Conservation (phyloP, 2,888 invertebrate genomes). For the Petrophora chlorosata region DNA sequence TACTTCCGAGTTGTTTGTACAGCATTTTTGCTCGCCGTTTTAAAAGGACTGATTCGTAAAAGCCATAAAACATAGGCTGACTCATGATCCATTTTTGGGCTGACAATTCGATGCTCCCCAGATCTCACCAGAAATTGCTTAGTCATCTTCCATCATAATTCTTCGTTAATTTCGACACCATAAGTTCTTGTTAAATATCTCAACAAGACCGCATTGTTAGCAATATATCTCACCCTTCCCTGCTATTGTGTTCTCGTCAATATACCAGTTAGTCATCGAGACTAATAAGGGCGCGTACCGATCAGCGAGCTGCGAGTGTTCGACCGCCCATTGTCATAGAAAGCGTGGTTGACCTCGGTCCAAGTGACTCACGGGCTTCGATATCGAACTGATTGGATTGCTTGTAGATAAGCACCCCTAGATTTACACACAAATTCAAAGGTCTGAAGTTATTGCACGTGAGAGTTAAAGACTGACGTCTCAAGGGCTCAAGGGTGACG, state of each 20-base stretch:
- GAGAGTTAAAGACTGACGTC: no score
- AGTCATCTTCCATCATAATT: neutral
- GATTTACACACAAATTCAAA: neutral
- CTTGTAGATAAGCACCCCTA: neutral
- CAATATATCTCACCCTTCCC: neutral
- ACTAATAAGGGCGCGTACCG: constrained; percentile 46
- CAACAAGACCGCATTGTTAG: constrained; percentile 1
- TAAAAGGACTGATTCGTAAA: no score
- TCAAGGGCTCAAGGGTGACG: no score
- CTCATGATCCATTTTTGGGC: no score
- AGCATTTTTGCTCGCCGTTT: no score
- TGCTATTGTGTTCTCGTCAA: constrained; percentile 3
- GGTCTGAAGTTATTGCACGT: no score
- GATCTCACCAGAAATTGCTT: no score
- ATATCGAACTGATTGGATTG: constrained; percentile 14
- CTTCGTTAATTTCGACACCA: no score
- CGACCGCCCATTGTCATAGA: constrained; percentile 50
- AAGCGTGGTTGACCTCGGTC: constrained; percentile 57
- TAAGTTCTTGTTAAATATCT: constrained; percentile 1
- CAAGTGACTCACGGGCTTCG: constrained; percentile 48
- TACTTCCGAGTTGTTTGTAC: no score
- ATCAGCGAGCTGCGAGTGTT: constrained; percentile 39
- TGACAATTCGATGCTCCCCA: no score
- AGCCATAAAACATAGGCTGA: no score
- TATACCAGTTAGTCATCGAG: constrained; percentile 51